Evolutionary conservation across 2,113 vertebrate species (phyloP).

Genomic region (Arizona elegans): DNA sequence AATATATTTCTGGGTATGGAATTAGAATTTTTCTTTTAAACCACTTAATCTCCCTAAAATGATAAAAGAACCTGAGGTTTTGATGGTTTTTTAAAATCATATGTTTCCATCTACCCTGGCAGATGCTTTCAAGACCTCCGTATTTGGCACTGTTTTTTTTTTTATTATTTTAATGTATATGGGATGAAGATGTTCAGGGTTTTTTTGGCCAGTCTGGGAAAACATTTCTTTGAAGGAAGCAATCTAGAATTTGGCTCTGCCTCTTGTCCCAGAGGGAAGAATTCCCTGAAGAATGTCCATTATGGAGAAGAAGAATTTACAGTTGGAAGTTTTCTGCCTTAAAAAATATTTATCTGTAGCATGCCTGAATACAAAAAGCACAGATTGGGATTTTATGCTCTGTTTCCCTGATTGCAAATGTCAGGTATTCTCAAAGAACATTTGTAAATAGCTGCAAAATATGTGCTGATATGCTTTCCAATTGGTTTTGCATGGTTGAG

Average conservation of each 20-base stretch:
- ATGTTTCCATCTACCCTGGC: neutral
- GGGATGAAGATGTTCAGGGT: neutral
- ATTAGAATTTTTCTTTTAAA: neutral
- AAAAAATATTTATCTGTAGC: neutral
- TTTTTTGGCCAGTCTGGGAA: neutral
- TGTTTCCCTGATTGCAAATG: conserved; percentile 43
- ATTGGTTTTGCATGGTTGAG: neutral
- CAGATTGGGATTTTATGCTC: conserved; percentile 69
- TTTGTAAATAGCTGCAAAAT: conserved; percentile 61
- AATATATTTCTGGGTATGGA: neutral
- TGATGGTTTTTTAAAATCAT: neutral
- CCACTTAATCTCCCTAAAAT: neutral
- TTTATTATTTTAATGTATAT: neutral
- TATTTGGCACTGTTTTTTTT: neutral
- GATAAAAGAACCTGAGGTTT: neutral
- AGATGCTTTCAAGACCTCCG: neutral
- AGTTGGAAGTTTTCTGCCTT: neutral
- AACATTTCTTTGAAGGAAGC: neutral
- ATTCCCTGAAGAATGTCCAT: neutral
- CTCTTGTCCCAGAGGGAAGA: neutral
- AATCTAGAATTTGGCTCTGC: neutral
- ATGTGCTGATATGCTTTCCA: conserved; percentile 4
- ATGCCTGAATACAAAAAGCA: conserved; percentile 32
- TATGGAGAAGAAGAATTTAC: neutral
- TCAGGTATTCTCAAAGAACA: conserved; percentile 53